Conservation (phyloP, 2,113 vertebrate species). For the Chloropsis cyanopogon region DNA sequence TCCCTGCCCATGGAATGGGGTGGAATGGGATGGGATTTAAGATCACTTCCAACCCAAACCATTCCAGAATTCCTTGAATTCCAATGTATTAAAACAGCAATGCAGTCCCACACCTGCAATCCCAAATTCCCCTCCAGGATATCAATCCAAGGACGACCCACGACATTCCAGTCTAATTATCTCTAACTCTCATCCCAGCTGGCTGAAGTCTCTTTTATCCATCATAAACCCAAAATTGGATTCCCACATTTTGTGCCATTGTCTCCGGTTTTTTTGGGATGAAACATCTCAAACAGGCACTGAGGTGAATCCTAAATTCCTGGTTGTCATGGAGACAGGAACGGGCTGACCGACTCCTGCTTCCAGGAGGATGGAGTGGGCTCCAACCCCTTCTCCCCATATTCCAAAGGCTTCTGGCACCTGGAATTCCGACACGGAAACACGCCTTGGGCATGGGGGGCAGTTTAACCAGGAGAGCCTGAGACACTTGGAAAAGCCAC, state of each 20-base stretch:
- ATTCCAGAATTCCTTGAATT: neutral
- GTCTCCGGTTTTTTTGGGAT: neutral
- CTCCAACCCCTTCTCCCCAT: neutral
- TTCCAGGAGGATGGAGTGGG: neutral
- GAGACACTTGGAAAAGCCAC: neutral
- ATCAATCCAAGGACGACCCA: neutral
- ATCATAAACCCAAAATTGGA: accelerated
- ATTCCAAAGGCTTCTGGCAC: neutral
- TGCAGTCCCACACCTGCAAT: neutral
- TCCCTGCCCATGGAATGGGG: neutral
- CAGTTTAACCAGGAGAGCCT: neutral
- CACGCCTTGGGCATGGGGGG: neutral
- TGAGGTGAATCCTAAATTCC: neutral
- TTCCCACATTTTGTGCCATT: neutral
- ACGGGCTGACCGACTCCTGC: neutral
- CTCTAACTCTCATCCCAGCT: neutral
- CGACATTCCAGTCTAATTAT: neutral
- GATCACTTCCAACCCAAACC: neutral
- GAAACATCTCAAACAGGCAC: neutral
- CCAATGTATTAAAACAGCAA: accelerated
- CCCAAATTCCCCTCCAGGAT: neutral
- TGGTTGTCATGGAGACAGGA: conserved; percentile 1
- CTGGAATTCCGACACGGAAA: neutral
- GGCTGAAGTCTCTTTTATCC: neutral
- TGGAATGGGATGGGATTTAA: neutral